Evolutionary conservation across 2,113 vertebrate species (phyloP).

Genomic region (Albula goreensis): DNA sequence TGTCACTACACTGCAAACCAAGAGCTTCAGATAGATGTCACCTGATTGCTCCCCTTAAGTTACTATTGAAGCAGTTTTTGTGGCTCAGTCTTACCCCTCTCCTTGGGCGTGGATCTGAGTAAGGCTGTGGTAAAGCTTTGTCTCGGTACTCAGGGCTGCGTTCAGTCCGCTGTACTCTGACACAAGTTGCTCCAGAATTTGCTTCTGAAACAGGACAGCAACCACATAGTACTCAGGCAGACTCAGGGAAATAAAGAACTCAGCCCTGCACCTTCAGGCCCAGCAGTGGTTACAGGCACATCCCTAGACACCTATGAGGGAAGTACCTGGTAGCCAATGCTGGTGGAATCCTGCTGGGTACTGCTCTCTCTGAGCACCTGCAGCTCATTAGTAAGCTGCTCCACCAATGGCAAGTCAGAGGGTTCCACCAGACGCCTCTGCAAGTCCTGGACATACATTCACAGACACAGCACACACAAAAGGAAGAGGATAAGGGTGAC

Average conservation of each 20-base stretch:
- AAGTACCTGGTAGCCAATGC: slow-evolving; percentile 73
- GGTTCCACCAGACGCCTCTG: slow-evolving; percentile 78
- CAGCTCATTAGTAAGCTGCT: slow-evolving; percentile 73
- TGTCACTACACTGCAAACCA: background rate
- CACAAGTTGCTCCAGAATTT: slow-evolving; percentile 81
- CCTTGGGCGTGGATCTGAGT: slow-evolving; percentile 71
- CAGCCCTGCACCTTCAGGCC: background rate
- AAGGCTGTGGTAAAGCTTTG: slow-evolving; percentile 84
- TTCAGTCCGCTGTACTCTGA: slow-evolving; percentile 83
- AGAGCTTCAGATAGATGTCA: background rate
- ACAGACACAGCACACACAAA: background rate
- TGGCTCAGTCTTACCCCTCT: slow-evolving; percentile 74
- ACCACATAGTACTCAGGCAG: background rate
- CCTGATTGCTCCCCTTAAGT: background rate
- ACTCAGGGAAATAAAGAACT: background rate
- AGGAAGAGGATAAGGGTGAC: background rate
- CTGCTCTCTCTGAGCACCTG: slow-evolving; percentile 70
- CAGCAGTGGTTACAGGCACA: background rate
- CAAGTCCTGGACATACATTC: slow-evolving; percentile 66
- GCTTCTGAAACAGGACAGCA: slow-evolving; percentile 58
- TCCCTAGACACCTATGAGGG: background rate
- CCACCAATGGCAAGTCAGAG: slow-evolving; percentile 73
- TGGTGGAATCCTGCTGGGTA: slow-evolving; percentile 51
- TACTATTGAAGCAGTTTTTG: background rate
- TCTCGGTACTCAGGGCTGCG: slow-evolving; percentile 84